Percentiles rank a stretch among this genome's conserved stretches.
Conservation (phyloP, 2,888 invertebrate species). For the Bellardia pandia region DNA sequence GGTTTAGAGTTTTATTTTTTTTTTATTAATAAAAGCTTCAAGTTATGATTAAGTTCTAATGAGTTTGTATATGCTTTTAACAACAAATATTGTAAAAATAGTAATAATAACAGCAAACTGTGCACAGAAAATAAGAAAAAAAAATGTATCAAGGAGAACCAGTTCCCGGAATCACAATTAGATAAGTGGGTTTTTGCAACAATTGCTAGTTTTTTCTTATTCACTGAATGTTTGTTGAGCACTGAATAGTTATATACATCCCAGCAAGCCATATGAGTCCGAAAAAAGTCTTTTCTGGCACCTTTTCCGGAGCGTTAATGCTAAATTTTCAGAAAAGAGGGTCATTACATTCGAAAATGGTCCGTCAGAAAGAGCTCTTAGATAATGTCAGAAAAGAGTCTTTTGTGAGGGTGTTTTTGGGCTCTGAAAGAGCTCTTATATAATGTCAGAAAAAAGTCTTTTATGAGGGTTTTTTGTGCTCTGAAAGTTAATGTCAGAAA, state of each 20-base stretch:
- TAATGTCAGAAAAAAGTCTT: too few relatives aligned
- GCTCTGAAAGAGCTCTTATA: too few relatives aligned
- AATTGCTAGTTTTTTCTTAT: neutral
- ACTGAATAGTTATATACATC: neutral
- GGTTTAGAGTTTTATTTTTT: constrained; percentile 32
- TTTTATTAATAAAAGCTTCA: constrained; percentile 34
- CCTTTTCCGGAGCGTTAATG: too few relatives aligned
- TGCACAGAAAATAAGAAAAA: neutral
- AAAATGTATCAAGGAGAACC: constrained; percentile 72
- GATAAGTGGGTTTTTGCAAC: constrained; percentile 66
- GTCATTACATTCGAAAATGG: too few relatives aligned
- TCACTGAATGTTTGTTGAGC: constrained; percentile 10
- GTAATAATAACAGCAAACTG: constrained; percentile 20
- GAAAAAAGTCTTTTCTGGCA: too few relatives aligned
- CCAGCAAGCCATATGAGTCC: too few relatives aligned
- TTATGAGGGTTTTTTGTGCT: too few relatives aligned
- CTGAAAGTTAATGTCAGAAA: too few relatives aligned
- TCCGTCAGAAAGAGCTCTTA: too few relatives aligned
- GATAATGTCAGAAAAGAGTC: too few relatives aligned
- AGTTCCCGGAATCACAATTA: constrained; percentile 72
- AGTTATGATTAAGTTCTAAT: constrained; percentile 73
- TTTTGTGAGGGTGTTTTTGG: too few relatives aligned
- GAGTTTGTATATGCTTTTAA: constrained; percentile 53
- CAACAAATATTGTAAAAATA: constrained; percentile 34
- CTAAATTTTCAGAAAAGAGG: too few relatives aligned